Evolutionary conservation across 2,888 invertebrate species (phyloP).

Genomic region (Microplitis deprimator): DNA sequence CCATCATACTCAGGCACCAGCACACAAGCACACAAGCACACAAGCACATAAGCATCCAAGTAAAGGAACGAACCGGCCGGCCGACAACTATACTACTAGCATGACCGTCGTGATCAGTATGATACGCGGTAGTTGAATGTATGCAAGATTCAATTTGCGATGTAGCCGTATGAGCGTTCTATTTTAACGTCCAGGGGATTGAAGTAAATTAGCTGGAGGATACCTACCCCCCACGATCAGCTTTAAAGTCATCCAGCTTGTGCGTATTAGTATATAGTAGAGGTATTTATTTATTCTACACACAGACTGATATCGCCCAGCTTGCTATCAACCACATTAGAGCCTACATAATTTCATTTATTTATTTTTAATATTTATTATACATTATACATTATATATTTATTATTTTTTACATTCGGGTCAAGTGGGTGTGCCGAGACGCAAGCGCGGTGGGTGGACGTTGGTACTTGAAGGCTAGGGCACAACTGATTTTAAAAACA

Average conservation of each 20-base stretch:
- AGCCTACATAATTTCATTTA: constrained; percentile 62
- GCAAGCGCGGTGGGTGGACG: constrained; percentile 57
- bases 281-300: too few relatives aligned
- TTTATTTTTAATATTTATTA: neutral
- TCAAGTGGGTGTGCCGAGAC: constrained; percentile 62
- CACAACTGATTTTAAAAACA: constrained; percentile 37
- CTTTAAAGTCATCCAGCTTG: constrained; percentile 24
- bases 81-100: neutral
- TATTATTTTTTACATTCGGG: constrained; percentile 54
- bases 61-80: too few relatives aligned
- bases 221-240: constrained; percentile 38
- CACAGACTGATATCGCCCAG: constrained; percentile 4
- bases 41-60: neutral
- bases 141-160: constrained; percentile 34
- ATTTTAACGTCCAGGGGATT: constrained; percentile 27
- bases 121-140: constrained; percentile 17
- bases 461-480: constrained; percentile 35
- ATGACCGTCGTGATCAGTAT: neutral
- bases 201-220: constrained; percentile 38
- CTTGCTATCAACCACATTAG: constrained; percentile 54
- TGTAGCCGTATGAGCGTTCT: constrained; percentile 17
- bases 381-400: neutral
- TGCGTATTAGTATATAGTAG: constrained; percentile 18
- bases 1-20: constrained; percentile 4
- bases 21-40: neutral